Evolutionary conservation across 2,113 vertebrate species (phyloP).

Genomic region (Acanthisitta chloris): DNA sequence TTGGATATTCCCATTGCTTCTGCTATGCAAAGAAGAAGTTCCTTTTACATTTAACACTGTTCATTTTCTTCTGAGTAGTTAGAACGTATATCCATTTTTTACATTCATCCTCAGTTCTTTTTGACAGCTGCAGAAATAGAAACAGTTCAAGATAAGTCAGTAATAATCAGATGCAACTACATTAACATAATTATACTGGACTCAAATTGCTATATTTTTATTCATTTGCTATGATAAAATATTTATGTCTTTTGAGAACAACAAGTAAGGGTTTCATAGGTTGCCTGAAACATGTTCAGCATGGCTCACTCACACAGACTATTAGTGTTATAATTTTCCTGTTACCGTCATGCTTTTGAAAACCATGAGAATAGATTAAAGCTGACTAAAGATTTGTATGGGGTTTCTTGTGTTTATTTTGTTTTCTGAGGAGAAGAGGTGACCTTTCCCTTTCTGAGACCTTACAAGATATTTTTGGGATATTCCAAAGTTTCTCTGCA

Average conservation of each 20-base stretch:
- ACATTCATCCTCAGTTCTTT: neutral
- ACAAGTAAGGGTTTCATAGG: neutral
- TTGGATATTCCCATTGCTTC: neutral
- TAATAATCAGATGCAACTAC: neutral
- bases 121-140: neutral
- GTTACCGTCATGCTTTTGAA: neutral
- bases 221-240: neutral
- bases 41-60: neutral
- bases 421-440: neutral
- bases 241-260: neutral
- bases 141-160: neutral
- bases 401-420: neutral
- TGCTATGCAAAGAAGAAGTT: neutral
- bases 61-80: neutral
- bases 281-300: neutral
- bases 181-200: neutral
- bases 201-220: neutral
- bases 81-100: neutral
- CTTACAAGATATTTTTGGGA: neutral
- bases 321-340: neutral
- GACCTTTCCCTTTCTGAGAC: neutral
- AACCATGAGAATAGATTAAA: neutral
- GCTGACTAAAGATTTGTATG: neutral
- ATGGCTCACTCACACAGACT: neutral
- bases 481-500: neutral